Base-by-base conservation (phyloP, 2,888 invertebrate genomes). In the Polietes domitor region DNA sequence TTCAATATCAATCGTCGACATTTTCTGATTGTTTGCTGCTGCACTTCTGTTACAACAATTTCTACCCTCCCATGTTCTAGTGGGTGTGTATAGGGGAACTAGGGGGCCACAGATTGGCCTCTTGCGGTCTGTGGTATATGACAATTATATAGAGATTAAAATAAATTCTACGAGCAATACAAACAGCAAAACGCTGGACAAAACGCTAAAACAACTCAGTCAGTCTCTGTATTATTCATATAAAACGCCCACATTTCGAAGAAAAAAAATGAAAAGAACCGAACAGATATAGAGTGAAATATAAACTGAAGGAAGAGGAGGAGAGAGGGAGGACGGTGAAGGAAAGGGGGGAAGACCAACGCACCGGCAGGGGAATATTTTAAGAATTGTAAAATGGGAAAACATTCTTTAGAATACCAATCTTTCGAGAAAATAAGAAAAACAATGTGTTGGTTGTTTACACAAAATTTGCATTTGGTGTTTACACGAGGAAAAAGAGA, bases 201-300 rank as follows among this genome's bases (percentile, higher is more conserved):
- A 61, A 26, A 58, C 12, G 37, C 37, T 10, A 37, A 37, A 61
- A 28, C 2, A 61, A n/a, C n/a, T 2, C 15, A 61, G 21, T 7
- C 50, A 21, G n/a, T n/a, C n/a, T n/a, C n/a, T n/a, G 32, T 9
- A 37, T 37, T 37, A 37, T 37, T 37, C 61, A 58, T 61, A 24
- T 61, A 28, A 61, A 61, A 61, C 61, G 61, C 61, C 61, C 61
- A 61, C 61, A 61, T 61, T 61, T 58, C 3, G 26, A n/a, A 47
- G 47, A 47, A 47, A n/a, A 12, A 9, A 32, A 32, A 4, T 32
- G 9, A 32, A 32, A 32, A n/a, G n/a, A n/a, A 7, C 32, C 32
- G 37, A 37, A 37, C 37, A 37, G 37, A 37, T 10, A 37, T 37
- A 47, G 47, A n/a, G 47, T n/a, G n/a, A 47, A 47, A 15, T n/a